These are phyloP conservation scores for Muntiacus muntjak DNA, from an alignment of 2,113 vertebrate species.

Conservation along the genomic window DNA sequence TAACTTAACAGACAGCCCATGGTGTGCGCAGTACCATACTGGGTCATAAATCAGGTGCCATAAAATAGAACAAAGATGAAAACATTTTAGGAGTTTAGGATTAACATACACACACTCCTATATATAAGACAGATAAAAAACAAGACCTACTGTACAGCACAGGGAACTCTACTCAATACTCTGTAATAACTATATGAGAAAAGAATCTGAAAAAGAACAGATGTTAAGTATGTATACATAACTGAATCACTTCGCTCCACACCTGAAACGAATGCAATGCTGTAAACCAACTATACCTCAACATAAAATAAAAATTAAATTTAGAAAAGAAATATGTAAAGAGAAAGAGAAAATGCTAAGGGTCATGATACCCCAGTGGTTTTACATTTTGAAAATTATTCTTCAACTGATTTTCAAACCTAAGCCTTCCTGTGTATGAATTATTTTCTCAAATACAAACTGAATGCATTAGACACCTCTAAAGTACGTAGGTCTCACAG, in stretches of 20 bases:
- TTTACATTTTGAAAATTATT: not conserved
- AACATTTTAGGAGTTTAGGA: not conserved
- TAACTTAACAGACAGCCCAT: too few relatives aligned
- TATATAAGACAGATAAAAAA: not conserved
- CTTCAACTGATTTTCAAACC: not conserved
- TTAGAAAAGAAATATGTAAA: not conserved
- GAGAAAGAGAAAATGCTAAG: not conserved
- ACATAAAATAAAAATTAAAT: not conserved
- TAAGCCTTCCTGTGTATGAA: not conserved
- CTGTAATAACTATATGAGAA: not conserved
- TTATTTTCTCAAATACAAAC: not conserved
- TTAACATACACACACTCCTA: not conserved
- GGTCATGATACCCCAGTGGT: too few relatives aligned
- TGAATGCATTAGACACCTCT: not conserved
- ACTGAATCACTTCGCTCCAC: not conserved
- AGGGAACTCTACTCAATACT: not conserved
- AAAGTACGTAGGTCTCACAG: fast-evolving
- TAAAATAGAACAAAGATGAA: not conserved
- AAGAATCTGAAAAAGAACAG: not conserved
- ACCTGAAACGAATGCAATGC: not conserved
- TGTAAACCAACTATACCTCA: not conserved
- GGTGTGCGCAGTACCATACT: fast-evolving
- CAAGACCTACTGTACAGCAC: not conserved
- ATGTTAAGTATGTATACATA: too few relatives aligned
- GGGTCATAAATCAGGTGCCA: not conserved